These are phyloP conservation scores for Melikaiella ostensackeni DNA, from an alignment of 2,888 invertebrate species.

Conservation along the genomic window DNA sequence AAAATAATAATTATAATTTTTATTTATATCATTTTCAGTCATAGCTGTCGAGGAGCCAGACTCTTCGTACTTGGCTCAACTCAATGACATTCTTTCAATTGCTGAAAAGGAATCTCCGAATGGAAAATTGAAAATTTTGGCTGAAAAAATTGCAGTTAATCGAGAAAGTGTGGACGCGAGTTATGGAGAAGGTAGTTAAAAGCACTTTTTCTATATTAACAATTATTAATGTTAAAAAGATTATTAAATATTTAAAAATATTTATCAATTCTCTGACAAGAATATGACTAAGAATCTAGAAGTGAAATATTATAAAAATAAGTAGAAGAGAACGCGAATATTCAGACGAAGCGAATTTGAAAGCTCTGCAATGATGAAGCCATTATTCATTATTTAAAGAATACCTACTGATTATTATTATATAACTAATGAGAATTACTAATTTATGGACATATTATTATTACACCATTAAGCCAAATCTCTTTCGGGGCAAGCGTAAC, in stretches of 20 bases:
- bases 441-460: neutral
- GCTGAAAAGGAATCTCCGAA: constrained; percentile 64
- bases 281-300: neutral
- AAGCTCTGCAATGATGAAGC: neutral
- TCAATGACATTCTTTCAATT: constrained; percentile 64
- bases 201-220: neutral
- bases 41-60: constrained; percentile 70
- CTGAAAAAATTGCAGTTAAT: constrained; percentile 66
- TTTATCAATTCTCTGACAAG: neutral
- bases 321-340: neutral
- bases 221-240: neutral
- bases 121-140: constrained; percentile 62
- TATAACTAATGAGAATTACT: neutral
- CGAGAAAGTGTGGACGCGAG: constrained; percentile 68
- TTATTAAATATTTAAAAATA: neutral
- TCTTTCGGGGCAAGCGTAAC: too few species aligned
- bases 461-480: too few species aligned
- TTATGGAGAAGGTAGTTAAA: constrained; percentile 64
- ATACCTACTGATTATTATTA: neutral
- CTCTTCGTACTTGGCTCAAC: constrained; percentile 54
- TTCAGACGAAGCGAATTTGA: too few species aligned
- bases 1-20: neutral
- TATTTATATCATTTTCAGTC: constrained; percentile 59
- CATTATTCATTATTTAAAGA: neutral
- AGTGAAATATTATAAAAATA: neutral